Percentiles rank a stretch among this genome's conserved stretches.
Evolutionary conservation across 2,113 vertebrate genomes (phyloP).

Genomic region (Vidua macroura): DNA sequence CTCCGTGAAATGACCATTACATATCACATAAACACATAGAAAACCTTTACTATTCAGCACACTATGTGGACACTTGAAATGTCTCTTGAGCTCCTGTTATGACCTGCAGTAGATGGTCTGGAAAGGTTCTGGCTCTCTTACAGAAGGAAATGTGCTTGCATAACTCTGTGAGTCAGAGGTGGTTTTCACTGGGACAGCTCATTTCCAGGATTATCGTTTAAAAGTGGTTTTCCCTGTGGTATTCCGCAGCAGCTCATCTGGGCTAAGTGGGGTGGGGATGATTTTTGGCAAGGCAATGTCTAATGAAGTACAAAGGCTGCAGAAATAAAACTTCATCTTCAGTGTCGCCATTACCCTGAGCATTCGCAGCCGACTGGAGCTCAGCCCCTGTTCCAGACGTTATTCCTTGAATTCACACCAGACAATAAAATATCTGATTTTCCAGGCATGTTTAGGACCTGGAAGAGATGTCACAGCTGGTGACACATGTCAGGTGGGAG

Average conservation of each 20-base stretch:
- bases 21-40: background rate
- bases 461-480: background rate
- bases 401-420: background rate
- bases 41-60: background rate
- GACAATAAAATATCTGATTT: background rate
- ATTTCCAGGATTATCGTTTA: background rate
- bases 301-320: background rate
- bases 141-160: background rate
- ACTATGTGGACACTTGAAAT: background rate
- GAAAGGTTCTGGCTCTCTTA: background rate
- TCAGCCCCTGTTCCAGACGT: background rate
- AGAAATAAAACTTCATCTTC: background rate
- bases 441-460: background rate
- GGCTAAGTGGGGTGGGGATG: background rate
- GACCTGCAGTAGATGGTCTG: background rate
- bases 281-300: background rate
- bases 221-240: background rate
- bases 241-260: background rate
- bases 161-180: background rate
- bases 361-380: fast-evolving
- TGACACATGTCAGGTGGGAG: too few species aligned
- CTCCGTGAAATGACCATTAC: background rate
- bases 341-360: background rate
- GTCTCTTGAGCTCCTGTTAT: background rate
- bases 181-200: background rate